Evolutionary conservation across 35 echinoderm and acorn worm species (phyloP).

Genomic region (Amphiura filiformis): DNA sequence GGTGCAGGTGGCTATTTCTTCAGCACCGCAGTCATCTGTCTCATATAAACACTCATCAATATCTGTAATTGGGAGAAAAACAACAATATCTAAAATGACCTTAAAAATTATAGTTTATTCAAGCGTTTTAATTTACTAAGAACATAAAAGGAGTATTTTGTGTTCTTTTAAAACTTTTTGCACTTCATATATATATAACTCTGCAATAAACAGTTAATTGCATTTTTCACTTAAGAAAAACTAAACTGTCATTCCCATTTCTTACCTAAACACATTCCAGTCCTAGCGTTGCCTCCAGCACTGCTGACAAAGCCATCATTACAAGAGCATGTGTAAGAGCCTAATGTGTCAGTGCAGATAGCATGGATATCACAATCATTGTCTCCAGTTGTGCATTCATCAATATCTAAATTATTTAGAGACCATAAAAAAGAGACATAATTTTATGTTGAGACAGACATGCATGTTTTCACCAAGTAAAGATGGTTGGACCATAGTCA

Average conservation of each 20-base stretch:
- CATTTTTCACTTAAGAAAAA: neutral
- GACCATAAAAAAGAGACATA: neutral
- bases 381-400: constrained; percentile 48
- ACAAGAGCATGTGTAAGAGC: constrained; percentile 46
- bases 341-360: constrained; percentile 22
- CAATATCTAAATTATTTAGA: too few relatives aligned
- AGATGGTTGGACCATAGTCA: neutral
- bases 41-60: constrained; percentile 40
- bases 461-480: too few relatives aligned
- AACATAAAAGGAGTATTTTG: neutral
- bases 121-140: too few relatives aligned
- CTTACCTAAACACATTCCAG: neutral
- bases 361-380: constrained; percentile 26
- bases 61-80: neutral
- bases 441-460: neutral
- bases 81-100: too few relatives aligned
- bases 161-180: neutral
- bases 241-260: neutral
- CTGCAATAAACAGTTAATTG: neutral
- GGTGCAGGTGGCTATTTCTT: constrained; percentile 27
- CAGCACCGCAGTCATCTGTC: neutral
- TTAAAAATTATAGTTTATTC: too few relatives aligned
- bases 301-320: constrained; percentile 31
- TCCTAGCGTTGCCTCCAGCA: neutral
- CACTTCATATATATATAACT: neutral